Evolutionary conservation across 2,888 invertebrate species (phyloP).

Genomic region (Eulithis prunata): DNA sequence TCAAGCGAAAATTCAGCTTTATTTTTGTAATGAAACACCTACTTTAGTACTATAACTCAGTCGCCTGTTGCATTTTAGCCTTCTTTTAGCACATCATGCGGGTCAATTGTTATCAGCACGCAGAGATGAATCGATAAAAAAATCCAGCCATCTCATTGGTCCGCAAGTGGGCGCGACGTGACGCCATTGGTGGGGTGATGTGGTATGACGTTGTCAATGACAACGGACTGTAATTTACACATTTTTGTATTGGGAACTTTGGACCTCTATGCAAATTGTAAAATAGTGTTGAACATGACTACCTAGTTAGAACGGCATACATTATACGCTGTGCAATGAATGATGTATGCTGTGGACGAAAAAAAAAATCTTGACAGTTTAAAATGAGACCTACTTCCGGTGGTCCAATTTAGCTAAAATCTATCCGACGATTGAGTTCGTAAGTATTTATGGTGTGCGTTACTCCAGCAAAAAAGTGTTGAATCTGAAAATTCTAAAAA

Average conservation of each 20-base stretch:
- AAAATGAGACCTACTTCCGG: too few species aligned
- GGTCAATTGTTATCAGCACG: constrained; percentile 48
- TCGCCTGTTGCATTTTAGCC: constrained; percentile 42
- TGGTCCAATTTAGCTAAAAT: too few species aligned
- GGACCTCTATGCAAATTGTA: neutral
- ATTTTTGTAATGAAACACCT: neutral
- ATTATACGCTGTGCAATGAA: too few species aligned
- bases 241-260: constrained; percentile 63
- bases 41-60: neutral
- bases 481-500: too few species aligned
- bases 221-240: constrained; percentile 63
- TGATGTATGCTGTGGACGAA: too few species aligned
- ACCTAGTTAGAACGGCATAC: too few species aligned
- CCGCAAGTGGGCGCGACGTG: constrained; percentile 57
- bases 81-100: constrained; percentile 40
- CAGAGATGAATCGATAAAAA: constrained; percentile 63
- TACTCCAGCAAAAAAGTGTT: too few species aligned
- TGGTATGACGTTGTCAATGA: constrained; percentile 66
- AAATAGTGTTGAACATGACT: too few species aligned
- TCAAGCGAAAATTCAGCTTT: too few species aligned
- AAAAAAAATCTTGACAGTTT: too few species aligned
- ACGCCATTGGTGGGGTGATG: constrained; percentile 55
- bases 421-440: too few species aligned
- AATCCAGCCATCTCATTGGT: constrained; percentile 59
- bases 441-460: too few species aligned